phyloP scores from a whole-genome alignment of 1,140 invertebrate genomes.

The Drosophila seguyi region DNA sequence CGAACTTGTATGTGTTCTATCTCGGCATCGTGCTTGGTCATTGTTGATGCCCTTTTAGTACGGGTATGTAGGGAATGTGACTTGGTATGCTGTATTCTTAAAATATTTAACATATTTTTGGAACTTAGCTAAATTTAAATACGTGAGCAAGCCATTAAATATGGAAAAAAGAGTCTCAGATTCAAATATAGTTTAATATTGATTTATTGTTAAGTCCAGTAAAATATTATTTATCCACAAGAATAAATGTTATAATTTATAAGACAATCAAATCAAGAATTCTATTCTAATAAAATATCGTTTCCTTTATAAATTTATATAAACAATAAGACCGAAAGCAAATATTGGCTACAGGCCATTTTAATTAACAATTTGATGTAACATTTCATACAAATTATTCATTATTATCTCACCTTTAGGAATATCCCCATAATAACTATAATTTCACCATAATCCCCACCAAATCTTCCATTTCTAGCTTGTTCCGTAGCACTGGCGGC shows the following conservation, averaged over 20 bases:
- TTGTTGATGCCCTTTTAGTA: slow-evolving; percentile 46
- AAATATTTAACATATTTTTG: background rate
- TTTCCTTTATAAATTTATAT: too few relatives aligned
- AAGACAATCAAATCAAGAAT: background rate
- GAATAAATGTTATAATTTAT: too few relatives aligned
- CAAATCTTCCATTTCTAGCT: background rate
- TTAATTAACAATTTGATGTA: too few relatives aligned
- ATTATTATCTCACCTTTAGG: too few relatives aligned
- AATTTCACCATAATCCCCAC: background rate
- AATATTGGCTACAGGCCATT: too few relatives aligned
- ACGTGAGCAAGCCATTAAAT: too few relatives aligned
- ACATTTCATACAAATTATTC: background rate
- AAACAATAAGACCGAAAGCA: too few relatives aligned
- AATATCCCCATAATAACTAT: background rate
- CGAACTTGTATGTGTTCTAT: slow-evolving; percentile 63
- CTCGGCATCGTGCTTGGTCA: slow-evolving; percentile 45
- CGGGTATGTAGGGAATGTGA: background rate
- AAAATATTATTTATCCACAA: too few relatives aligned
- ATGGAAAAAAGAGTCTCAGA: background rate
- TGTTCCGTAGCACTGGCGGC: too few relatives aligned
- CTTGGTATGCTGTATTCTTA: background rate
- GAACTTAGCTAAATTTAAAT: too few relatives aligned
- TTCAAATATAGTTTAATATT: background rate
- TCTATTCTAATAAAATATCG: too few relatives aligned
- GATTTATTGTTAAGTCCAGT: background rate